Evolutionary conservation across 2,888 invertebrate species (phyloP).

Genomic region (Creontiades dilutus): DNA sequence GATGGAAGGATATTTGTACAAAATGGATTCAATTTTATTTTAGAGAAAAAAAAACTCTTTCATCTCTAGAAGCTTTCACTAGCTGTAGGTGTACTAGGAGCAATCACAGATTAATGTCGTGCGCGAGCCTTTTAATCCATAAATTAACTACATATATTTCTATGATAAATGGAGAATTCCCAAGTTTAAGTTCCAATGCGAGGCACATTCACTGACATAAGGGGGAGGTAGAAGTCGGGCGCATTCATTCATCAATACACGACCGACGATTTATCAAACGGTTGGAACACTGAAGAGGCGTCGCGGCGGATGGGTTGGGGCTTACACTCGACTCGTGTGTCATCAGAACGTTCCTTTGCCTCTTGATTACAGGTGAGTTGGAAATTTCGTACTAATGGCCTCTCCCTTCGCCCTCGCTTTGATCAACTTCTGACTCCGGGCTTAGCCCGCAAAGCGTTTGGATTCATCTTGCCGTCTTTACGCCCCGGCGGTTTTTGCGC

Average conservation of each 20-base stretch:
- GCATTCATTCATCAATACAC: background rate
- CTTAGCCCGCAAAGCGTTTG: background rate
- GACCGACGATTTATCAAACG: conserved; percentile 41
- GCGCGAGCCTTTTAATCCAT: too few relatives aligned
- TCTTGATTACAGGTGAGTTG: conserved; percentile 60
- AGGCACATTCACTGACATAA: too few relatives aligned
- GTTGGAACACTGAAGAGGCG: background rate
- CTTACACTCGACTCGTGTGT: conserved; percentile 6
- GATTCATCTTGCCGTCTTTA: background rate
- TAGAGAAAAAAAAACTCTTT: too few relatives aligned
- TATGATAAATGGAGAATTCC: too few relatives aligned
- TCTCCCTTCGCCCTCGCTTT: conserved; percentile 30
- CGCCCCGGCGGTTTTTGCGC: background rate
- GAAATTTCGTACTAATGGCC: conserved; percentile 59
- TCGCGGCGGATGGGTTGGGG: background rate
- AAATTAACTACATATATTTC: too few relatives aligned
- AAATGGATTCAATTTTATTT: too few relatives aligned
- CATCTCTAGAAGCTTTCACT: too few relatives aligned
- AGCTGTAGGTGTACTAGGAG: too few relatives aligned
- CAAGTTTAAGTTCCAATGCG: too few relatives aligned
- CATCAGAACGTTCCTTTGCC: conserved; percentile 46
- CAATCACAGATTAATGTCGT: too few relatives aligned
- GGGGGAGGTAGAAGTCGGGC: too few relatives aligned
- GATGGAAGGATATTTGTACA: too few relatives aligned
- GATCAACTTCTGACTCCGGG: conserved; percentile 43